Base-by-base conservation (phyloP, 2,888 invertebrate species). In the Parnassius orleans region DNA sequence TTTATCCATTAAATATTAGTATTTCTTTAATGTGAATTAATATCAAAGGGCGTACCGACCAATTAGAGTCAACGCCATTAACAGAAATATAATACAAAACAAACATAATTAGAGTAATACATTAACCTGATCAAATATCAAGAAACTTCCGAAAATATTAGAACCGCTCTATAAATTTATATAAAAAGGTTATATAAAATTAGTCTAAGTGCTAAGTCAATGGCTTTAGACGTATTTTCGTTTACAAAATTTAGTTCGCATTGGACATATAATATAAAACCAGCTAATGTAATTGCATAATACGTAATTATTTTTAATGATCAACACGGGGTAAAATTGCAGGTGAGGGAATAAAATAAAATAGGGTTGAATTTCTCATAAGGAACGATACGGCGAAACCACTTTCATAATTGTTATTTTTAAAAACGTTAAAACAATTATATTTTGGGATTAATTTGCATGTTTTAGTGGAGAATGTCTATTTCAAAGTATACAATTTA, bases 221-320 rank as follows among this genome's bases (percentile, higher is more conserved):
- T n/a, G 10, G 11, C 10, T 65, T 61, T 67, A 66, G 66, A 64
- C 58, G 47, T n/a, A 11, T 58, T 64, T 47, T 19, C 65, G n/a
- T 50, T 24, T 44, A 42, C 14, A 19, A 10, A 53, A 1, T n/a
- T 24, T n/a, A 12, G 41, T 41, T n/a, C 41, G 15, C 9, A 12
- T 48, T 54, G 12, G 3, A 19, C 41, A 54, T 50, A 12, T 55
- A 10, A 44, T 19, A n/a, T 11, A 10, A 46, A n/a, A 12, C 14
- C 12, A 15, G 33, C 12, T 48, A 54, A 54, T 44, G 55, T 11
- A 48, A 41, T 57, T 57, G 14, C 50, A 12, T 44, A 56, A 19
- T 65, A 61, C 51, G 24, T 47, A 12, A 63, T 60, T 56, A 14
- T 55, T 55, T 50, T 15, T 12, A 11, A 24, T 11, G 41, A 42